phyloP scores from a whole-genome alignment of 2,113 vertebrate genomes.

The Upupa epops region DNA sequence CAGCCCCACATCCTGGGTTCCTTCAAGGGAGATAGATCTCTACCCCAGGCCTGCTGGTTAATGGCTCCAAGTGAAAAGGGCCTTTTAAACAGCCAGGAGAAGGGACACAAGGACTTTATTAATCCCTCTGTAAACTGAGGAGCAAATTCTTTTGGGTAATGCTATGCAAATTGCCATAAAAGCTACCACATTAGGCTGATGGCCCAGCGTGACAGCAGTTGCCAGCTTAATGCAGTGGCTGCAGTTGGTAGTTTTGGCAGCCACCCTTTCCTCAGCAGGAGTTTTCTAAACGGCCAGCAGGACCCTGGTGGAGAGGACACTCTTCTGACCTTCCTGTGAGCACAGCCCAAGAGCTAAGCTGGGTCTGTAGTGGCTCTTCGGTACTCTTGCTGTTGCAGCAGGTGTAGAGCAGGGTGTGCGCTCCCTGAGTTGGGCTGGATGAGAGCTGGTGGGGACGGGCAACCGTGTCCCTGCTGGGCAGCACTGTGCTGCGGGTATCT shows the following conservation, averaged over 20 bases:
- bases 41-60: background rate
- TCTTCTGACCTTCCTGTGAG: background rate
- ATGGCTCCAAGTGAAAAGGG: background rate
- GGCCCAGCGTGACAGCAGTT: background rate
- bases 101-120: background rate
- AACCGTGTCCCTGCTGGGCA: background rate
- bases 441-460: fast-evolving
- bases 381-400: background rate
- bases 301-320: background rate
- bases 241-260: slow-evolving; percentile 26
- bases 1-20: slow-evolving; percentile 18
- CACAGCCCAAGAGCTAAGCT: background rate
- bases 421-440: background rate
- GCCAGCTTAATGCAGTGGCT: slow-evolving; percentile 35
- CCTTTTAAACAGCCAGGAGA: background rate
- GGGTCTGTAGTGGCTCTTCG: background rate
- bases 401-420: background rate
- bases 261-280: background rate
- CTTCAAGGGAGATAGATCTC: slow-evolving; percentile 45
- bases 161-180: slow-evolving; percentile 38
- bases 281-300: slow-evolving; percentile 1
- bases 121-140: slow-evolving; percentile 12
- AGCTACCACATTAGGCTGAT: slow-evolving; percentile 27
- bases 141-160: slow-evolving; percentile 42
- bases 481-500: background rate